Percentiles rank a stretch among this genome's conserved stretches.
Evolutionary conservation across 2,888 invertebrate genomes (phyloP).

Genomic region (Pristionchus fissidentatus): DNA sequence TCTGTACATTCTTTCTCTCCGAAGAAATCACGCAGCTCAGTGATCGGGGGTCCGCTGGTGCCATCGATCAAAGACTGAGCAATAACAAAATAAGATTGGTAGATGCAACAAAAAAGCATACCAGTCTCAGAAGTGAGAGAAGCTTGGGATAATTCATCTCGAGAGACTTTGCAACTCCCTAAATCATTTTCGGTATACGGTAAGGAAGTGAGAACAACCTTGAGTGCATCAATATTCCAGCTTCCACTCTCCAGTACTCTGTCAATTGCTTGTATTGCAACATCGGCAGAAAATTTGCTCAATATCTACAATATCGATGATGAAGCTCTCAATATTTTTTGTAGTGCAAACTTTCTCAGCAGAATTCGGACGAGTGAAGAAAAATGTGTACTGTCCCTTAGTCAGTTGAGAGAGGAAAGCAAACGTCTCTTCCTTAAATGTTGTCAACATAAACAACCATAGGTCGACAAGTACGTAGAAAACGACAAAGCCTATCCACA

Average conservation of each 20-base stretch:
- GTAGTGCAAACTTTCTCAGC: constrained; percentile 46
- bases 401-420: constrained; percentile 56
- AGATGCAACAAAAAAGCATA: neutral
- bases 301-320: neutral
- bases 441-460: too few species aligned
- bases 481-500: too few species aligned
- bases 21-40: constrained; percentile 69
- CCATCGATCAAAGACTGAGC: constrained; percentile 62
- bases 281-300: neutral
- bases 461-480: too few species aligned
- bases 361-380: constrained; percentile 53
- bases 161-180: constrained; percentile 27
- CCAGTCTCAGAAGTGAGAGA: constrained; percentile 18
- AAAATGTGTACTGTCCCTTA: constrained; percentile 58
- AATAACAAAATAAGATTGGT: neutral
- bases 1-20: constrained; percentile 59
- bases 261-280: neutral
- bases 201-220: neutral
- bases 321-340: neutral
- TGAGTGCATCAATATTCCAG: constrained; percentile 34
- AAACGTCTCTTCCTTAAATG: constrained; percentile 57
- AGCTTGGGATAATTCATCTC: constrained; percentile 37
- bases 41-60: constrained; percentile 70
- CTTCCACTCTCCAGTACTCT: constrained; percentile 25
- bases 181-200: neutral